These are phyloP conservation scores for Nomada lathburiana DNA, from an alignment of 2,888 invertebrate genomes.

Conservation along the genomic window DNA sequence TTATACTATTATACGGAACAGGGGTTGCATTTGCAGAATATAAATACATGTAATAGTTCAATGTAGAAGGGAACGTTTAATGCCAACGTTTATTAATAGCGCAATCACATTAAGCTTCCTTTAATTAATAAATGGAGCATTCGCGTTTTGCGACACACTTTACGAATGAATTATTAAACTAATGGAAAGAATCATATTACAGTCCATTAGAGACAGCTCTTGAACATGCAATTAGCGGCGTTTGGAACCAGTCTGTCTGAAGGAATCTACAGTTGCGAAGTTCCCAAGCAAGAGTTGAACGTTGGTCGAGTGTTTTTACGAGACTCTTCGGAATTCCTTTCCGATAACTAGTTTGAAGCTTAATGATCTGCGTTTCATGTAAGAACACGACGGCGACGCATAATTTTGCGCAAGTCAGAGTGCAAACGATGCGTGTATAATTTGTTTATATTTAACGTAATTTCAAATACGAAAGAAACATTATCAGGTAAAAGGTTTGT, in stretches of 20 bases:
- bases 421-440: not conserved
- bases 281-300: not conserved
- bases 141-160: not conserved
- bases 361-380: slow-evolving; percentile 8
- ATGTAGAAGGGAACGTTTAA: not conserved
- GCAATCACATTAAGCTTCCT: not conserved
- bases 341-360: slow-evolving; percentile 11
- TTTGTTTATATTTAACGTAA: too few relatives aligned
- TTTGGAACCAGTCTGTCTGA: slow-evolving; percentile 1
- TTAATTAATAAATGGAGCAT: not conserved
- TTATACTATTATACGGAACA: too few relatives aligned
- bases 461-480: not conserved
- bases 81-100: not conserved
- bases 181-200: not conserved
- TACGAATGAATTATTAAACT: slow-evolving; percentile 21
- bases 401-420: not conserved
- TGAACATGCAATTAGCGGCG: slow-evolving; percentile 9
- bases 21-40: not conserved
- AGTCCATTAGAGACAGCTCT: not conserved
- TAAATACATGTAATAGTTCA: not conserved
- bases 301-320: slow-evolving; percentile 6
- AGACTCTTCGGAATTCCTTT: slow-evolving; percentile 3
- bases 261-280: slow-evolving; percentile 11
- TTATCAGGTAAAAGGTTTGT: not conserved
- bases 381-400: slow-evolving; percentile 7